Evolutionary conservation across 2,797 vertebrate species (phyloP), one percentile per base, ranked within the genome.

Genomic region (Channa striata): DNA sequence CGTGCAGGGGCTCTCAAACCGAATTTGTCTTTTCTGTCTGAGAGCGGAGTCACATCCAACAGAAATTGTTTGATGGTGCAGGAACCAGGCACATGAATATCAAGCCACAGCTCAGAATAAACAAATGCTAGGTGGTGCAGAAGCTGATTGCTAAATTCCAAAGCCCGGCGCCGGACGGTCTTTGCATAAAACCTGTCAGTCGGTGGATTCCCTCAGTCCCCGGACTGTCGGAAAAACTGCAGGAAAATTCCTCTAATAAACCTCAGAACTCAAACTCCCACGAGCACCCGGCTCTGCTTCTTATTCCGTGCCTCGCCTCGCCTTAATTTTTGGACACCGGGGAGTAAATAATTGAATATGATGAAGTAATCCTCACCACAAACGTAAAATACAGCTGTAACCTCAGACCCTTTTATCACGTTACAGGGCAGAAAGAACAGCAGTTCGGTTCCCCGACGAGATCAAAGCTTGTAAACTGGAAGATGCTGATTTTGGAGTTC

Each of bases 121-220:
- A 25, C 9, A 14, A 7, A 33, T 25, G 11, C 17, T 17, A 42
- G 16, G 34, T 16, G 40, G 30, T 5, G 25, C 19, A 12, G 1
- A 4, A 7, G 37, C 21, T 49, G 21, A 62, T 8, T 62, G 23
- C 42, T 72, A 43, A 30, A 2, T 13, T 72, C 21, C 50, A 58
- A 66, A 43, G 16, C 36, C 13, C 52, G 43, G 6, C 8, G 47
- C 10, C 47, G 44, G 50, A 20, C 33, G 66, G 52, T 42, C 52
- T 56, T 48, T 49, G 5, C 51, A 59, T 51, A 37, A 14, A 63
- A 49, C 7, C 52, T 68, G 66, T 67, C 70, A 70, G 77, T 82
- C 46, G 59, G 25, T 51, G 48, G 56, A 74, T 39, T 70, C 71
- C 43, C 68, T 64, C 42, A 44, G 25, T 54, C 39, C 58, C 46